Evolutionary conservation across 2,797 vertebrate species (phyloP), one percentile per base, ranked within the genome.

Genomic region (Anabas testudineus): DNA sequence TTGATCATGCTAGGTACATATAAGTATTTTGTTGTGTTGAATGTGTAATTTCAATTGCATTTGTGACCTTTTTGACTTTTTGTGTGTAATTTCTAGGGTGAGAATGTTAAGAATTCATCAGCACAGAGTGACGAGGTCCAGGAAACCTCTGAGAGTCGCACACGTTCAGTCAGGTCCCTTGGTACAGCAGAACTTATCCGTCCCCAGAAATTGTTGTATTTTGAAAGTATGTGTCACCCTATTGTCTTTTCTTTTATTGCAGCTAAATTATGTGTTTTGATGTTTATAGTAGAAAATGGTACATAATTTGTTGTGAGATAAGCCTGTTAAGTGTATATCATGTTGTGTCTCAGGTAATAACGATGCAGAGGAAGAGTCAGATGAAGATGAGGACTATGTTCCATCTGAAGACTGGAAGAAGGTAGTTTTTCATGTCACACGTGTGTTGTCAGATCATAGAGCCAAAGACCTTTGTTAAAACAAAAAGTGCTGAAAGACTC

Each of bases 371-470:
- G 97, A 98, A 54, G 98, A 99, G 88, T 99, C 98, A 0, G 98
- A 99, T 90, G 97, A 99, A 91, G 98, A 99, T 87, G 97, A 99
- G 91, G 97, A 99, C 91, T 99, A 99, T 83, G 93, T 99, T 92
- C 98, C 98, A 37, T 98, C 96, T 79, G 98, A 99, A 88, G 97
- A 99, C 71, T 99, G 98, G 98, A 99, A 99, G 92, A 99, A 99
- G 95, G 98, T 99, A 91, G 59, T 39, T 16, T 21, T 41, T 14
- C 21, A 12, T 49, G 16, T 47, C 7, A 41, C 32, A 5, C 1
- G 19, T 41, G 5, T 34, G 3, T 26, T 58, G 16, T 49, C 21
- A 16, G 4, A 47, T 32, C n/a, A 45, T 4, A 24, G 37, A 18
- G 5, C 0, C 10, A 24, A 30, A 43, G 13, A 19, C 9, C 45